Base-by-base conservation (phyloP, 2,888 invertebrate genomes). In the Orthosia gracilis region DNA sequence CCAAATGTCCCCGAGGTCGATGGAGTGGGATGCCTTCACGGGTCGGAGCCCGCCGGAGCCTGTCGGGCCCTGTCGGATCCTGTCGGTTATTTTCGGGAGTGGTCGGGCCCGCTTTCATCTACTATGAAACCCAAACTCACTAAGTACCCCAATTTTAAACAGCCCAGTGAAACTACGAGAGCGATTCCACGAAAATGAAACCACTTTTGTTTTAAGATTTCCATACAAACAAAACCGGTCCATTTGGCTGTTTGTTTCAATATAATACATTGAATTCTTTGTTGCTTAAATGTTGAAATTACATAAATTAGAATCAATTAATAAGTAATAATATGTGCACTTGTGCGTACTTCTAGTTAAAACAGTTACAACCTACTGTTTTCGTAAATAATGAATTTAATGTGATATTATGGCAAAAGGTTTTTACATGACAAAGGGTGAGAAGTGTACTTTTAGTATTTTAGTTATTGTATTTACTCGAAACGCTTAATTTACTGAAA, bases 1-100 rank as follows among this genome's bases (percentile, higher is more conserved):
- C 77, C 71, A 75, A 85, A 87, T 80, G 71, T 74, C 62, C 57
- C 54, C 50, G 77, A 78, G 73, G 82, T 86, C 85, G 79, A 76
- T 78, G 76, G 76, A 70, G 73, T 61, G 79, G 55, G 50, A 63
- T 70, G 52, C 71, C 73, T 73, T 66, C 59, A 67, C 61, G 75
- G 68, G 55, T 73, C 69, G 74, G 68, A 64, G 54, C 26, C 72
- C 71, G n/a, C 70, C 69, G 69, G 69, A 26, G 54, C 4, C 26
- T 47, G n/a, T 70, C 70, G 70, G 70, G 21, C 2, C 23, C 54
- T 45, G 5, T 65, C 72, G 72, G 58, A 58, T 15, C 23, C n/a
- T 45, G 45, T 72, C 61, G 72, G 72, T 9, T 40, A 17, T 12
- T 40, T 62, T 62, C 47, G 62, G 69, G 63, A 71, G 57, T 52